A percentile compares a stretch with the other conserved stretches of the same genome.
Conservation (phyloP, 2,888 invertebrate species). For the Pseudococcus longispinus region DNA sequence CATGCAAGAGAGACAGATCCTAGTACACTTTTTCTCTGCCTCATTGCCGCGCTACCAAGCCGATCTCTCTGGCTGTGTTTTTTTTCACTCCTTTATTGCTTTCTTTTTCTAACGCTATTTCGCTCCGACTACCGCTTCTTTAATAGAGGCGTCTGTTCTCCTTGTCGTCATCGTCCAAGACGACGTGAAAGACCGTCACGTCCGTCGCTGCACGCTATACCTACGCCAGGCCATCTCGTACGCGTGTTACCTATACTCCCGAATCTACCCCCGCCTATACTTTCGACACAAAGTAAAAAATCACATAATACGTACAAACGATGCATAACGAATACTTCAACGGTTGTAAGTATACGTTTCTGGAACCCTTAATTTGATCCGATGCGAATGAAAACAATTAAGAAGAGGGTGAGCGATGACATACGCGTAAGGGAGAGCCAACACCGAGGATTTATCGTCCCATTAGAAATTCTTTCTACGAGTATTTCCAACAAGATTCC, state of each 20-base stretch:
- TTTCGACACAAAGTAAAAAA: not conserved
- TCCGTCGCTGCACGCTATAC: not conserved
- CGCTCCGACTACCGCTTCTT: not conserved
- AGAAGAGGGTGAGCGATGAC: too few species aligned
- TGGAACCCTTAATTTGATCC: too few species aligned
- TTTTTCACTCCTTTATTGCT: not conserved
- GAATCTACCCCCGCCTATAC: too few species aligned
- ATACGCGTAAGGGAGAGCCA: too few species aligned
- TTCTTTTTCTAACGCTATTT: too few species aligned
- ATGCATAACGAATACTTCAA: not conserved
- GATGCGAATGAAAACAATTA: too few species aligned
- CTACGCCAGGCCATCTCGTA: not conserved
- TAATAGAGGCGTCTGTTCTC: not conserved
- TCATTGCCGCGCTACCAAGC: not conserved
- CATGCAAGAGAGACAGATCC: not conserved
- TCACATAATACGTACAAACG: not conserved
- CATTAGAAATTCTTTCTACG: too few species aligned
- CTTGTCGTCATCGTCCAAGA: constrained; percentile 4
- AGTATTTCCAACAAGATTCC: too few species aligned
- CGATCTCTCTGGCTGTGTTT: not conserved
- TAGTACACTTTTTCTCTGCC: not conserved
- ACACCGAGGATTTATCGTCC: too few species aligned
- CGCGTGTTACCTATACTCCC: not conserved
- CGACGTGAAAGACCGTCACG: not conserved
- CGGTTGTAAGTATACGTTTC: too few species aligned